These are phyloP conservation scores for Oreochromis tanganicae DNA, from an alignment of 2,113 vertebrate genomes.

Conservation along the genomic window DNA sequence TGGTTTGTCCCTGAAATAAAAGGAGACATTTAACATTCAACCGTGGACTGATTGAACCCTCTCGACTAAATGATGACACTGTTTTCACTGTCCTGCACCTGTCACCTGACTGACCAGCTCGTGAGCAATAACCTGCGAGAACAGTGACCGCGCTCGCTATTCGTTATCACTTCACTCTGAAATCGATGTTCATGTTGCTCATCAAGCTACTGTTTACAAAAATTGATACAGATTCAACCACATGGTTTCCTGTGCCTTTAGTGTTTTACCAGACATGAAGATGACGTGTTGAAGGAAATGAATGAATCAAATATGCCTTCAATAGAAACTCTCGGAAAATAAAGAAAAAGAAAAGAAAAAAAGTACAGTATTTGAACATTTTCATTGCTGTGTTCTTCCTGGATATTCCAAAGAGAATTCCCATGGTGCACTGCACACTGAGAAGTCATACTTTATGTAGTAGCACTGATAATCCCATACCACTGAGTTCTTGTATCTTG, in stretches of 20 bases:
- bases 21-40: background rate
- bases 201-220: background rate
- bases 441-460: constrained; percentile 44
- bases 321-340: background rate
- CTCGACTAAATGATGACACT: background rate
- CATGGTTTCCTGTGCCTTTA: background rate
- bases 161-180: background rate
- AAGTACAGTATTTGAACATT: constrained; percentile 4
- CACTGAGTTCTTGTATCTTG: constrained; percentile 36
- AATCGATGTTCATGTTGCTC: background rate
- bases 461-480: constrained; percentile 21
- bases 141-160: background rate
- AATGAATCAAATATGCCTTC: background rate
- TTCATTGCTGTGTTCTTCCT: constrained; percentile 28
- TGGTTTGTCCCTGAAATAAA: background rate
- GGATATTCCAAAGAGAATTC: constrained; percentile 36
- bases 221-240: background rate
- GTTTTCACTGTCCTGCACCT: background rate
- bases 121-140: background rate
- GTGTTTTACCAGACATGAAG: constrained; percentile 5
- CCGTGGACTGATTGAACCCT: background rate
- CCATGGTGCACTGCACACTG: constrained; percentile 59
- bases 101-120: background rate
- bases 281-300: background rate
- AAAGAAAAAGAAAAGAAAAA: background rate